Conservation (phyloP, 2,113 vertebrate genomes). For the Acrocephalus kingi region DNA sequence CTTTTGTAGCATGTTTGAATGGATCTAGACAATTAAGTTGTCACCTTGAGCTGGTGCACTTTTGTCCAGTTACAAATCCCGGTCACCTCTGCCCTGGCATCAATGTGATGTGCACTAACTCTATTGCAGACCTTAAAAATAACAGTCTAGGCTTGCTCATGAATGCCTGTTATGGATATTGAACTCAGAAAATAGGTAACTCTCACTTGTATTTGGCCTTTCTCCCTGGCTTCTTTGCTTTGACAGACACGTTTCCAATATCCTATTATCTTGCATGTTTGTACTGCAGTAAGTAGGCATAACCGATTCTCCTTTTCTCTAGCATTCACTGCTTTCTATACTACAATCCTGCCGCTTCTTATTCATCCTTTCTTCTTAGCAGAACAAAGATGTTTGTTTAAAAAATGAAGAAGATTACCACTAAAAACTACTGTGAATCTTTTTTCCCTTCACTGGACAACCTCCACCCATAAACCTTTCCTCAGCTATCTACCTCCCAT, state of each 20-base stretch:
- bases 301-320: constrained; percentile 22
- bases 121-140: not conserved
- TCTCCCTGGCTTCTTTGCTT: constrained; percentile 20
- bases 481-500: not conserved
- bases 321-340: constrained; percentile 1
- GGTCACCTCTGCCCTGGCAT: not conserved
- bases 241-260: constrained; percentile 34
- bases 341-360: not conserved
- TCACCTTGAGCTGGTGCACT: not conserved
- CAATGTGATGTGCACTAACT: not conserved
- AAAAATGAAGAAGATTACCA: not conserved
- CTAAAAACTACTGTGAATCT: not conserved
- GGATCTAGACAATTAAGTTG: not conserved
- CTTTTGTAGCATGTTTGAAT: not conserved
- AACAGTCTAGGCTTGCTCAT: not conserved
- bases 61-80: constrained; percentile 18
- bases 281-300: constrained; percentile 18
- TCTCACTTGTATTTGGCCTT: not conserved
- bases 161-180: not conserved
- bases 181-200: not conserved
- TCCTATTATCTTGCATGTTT: constrained; percentile 18
- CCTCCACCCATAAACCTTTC: not conserved
- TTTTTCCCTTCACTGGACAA: not conserved
- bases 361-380: constrained; percentile 9
- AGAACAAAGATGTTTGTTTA: not conserved